Evolutionary conservation across 2,113 vertebrate species (phyloP).

Genomic region (Columbina picui): DNA sequence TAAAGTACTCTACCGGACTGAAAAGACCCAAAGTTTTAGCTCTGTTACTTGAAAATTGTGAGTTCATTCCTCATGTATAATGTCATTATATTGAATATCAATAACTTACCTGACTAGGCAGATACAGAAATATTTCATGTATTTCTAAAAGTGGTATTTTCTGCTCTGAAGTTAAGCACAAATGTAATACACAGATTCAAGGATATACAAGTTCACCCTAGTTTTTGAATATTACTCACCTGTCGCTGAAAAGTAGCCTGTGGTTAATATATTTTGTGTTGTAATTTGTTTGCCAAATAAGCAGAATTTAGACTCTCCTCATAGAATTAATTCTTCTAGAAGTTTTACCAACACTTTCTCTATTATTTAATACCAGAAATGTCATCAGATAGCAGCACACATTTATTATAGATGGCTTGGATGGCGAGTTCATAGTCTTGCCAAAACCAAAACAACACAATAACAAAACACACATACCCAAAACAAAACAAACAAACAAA

Average conservation of each 20-base stretch:
- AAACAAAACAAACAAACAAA: too few species aligned
- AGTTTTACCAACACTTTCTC: not conserved
- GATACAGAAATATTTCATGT: not conserved
- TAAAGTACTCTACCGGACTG: not conserved
- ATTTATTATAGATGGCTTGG: not conserved
- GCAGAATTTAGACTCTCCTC: not conserved
- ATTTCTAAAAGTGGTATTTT: not conserved
- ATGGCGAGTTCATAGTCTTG: not conserved
- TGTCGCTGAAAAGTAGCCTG: too few species aligned
- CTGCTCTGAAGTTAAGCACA: not conserved
- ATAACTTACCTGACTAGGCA: not conserved
- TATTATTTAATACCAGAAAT: not conserved
- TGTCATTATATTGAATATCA: not conserved
- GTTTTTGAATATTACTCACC: not conserved
- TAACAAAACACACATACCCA: too few species aligned
- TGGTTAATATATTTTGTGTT: not conserved
- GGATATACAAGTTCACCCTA: not conserved
- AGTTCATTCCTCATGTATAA: not conserved
- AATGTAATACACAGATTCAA: accelerated
- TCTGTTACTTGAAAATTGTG: not conserved
- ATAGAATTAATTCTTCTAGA: not conserved
- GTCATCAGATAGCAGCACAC: not conserved
- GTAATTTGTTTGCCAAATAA: not conserved
- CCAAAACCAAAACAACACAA: not conserved
- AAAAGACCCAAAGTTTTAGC: not conserved